A percentile compares a stretch with the other conserved stretches of the same genome.
Conservation (phyloP, 2,888 invertebrate species). For the Gastracanthus pulcherrimus region DNA sequence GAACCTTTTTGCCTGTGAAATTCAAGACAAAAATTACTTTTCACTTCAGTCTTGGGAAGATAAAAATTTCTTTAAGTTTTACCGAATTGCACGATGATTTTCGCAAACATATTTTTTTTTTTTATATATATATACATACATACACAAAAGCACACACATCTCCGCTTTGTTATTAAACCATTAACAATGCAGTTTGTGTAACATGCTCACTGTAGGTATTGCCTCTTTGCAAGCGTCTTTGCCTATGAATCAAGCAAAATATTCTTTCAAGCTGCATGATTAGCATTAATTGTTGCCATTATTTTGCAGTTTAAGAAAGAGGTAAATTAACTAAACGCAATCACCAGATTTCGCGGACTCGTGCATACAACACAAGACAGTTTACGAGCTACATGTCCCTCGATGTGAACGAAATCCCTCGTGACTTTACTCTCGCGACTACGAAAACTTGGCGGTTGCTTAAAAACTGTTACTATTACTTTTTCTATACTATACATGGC, state of each 20-base stretch:
- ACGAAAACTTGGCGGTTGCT: conserved; percentile 57
- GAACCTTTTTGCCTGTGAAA: conserved; percentile 20
- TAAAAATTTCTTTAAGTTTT: conserved; percentile 40
- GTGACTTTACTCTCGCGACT: conserved; percentile 2
- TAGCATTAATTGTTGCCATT: conserved; percentile 48
- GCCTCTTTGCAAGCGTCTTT: background rate
- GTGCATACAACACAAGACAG: conserved; percentile 11
- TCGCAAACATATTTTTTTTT: conserved; percentile 15
- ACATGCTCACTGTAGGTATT: conserved; percentile 22
- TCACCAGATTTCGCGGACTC: conserved; percentile 43
- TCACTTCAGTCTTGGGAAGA: conserved; percentile 36
- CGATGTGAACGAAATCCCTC: conserved; percentile 9
- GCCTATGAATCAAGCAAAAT: conserved; percentile 13
- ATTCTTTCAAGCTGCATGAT: conserved; percentile 42
- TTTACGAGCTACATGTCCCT: background rate
- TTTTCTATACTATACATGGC: conserved; percentile 69
- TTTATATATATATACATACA: conserved; percentile 32
- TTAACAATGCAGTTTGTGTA: conserved; percentile 48
- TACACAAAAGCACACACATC: conserved; percentile 45
- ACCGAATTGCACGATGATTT: conserved; percentile 50
- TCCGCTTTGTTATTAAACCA: conserved; percentile 42
- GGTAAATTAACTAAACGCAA: conserved; percentile 50
- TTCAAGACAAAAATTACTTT: conserved; percentile 35
- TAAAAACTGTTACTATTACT: conserved; percentile 60
- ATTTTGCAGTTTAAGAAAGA: conserved; percentile 48